Base-by-base conservation (phyloP, 1,140 invertebrate genomes). In the Mylabris phalerata region DNA sequence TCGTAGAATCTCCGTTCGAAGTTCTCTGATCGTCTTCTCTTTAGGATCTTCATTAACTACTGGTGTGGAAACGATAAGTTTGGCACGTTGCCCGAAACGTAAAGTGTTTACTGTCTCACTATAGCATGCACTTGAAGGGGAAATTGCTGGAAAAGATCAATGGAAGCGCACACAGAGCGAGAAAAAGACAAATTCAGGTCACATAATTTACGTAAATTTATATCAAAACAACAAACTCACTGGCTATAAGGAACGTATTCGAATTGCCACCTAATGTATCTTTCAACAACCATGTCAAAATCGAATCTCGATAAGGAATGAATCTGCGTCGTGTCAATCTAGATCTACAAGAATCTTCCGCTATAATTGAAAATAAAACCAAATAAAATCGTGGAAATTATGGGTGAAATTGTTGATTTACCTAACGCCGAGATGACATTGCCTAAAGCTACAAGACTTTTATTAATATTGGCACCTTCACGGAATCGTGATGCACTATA, bases 301-400 rank as follows among this genome's bases (percentile, higher is more conserved):
- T 93, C 0, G 96, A 98, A 78, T 99, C 97, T 73, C 96, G 80
- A 77, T 98, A 99, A n/a, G 96, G 96, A 25, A 99, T 91, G 78
- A 98, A 98, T 75, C 69, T 63, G 74, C 93, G 94, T 74, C 93
- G 91, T 64, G 84, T 85, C 70, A 84, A 86, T 66, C 80, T 82
- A 57, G 78, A 78, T 65, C 81, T 83, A 44, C 84, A 84, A 32
- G 85, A 84, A 70, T 92, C 87, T 76, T 98, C 95, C 38, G 95
- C 95, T 68, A 98, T 56, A 59, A 59, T 47, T 43, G 13, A 55
- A 57, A 61, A 44, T 6, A 44, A 13, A 3, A 3, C 2, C 9
- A 5, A 13, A 6, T 44, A 4, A 6, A 24, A 24, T 44, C 32
- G 4, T 32, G 32, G 32, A 32, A 32, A 32, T 32, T 5, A 3